Percentiles rank a stretch among this genome's conserved stretches.
Conservation (phyloP, 2,888 invertebrate species). For the Ochropleura leucogaster region DNA sequence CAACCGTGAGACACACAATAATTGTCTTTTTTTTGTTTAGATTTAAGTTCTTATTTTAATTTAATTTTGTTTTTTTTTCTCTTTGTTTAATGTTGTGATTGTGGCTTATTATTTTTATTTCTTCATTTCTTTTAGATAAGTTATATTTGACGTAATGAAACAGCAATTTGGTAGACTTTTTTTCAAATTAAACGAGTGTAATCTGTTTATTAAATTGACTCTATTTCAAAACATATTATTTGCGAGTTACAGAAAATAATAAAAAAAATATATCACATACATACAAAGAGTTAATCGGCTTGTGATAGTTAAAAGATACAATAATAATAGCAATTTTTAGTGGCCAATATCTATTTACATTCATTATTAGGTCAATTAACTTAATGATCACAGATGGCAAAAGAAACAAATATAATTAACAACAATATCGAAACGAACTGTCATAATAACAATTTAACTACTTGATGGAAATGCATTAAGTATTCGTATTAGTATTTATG, state of each 20-base stretch:
- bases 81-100: too few species aligned
- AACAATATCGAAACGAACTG: neutral
- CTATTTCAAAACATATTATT: neutral
- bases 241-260: neutral
- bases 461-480: slow-evolving; percentile 1
- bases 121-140: slow-evolving; percentile 2
- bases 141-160: slow-evolving; percentile 37
- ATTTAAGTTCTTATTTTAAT: too few species aligned
- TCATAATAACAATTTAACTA: slow-evolving; percentile 12
- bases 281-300: neutral
- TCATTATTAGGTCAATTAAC: slow-evolving; percentile 29
- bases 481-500: slow-evolving; percentile 3
- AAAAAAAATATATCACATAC: neutral
- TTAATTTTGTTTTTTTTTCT: too few species aligned
- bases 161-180: slow-evolving; percentile 26
- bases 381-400: neutral
- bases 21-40: too few species aligned
- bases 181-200: slow-evolving; percentile 16
- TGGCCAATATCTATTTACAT: neutral
- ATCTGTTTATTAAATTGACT: slow-evolving; percentile 15
- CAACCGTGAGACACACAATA: too few species aligned
- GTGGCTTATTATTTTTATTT: too few species aligned
- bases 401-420: slow-evolving; percentile 5
- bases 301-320: neutral
- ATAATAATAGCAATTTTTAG: slow-evolving; percentile 2